Evolutionary conservation across 2,797 vertebrate species (phyloP), one percentile per base, ranked within the genome.

Genomic region (Pseudomugil gertrudae): DNA sequence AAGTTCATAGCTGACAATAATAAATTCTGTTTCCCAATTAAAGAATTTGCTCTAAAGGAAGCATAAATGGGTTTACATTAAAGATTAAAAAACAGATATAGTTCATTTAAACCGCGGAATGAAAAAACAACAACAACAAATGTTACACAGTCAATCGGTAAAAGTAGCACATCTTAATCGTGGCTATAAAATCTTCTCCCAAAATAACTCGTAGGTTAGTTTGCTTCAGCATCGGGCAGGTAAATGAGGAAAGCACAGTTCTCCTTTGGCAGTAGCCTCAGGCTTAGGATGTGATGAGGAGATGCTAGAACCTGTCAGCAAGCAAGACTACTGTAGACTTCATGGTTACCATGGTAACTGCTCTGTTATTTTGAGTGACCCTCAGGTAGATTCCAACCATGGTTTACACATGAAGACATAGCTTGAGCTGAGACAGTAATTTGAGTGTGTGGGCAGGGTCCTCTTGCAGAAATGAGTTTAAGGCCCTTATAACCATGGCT

Each of bases 271-370:
- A 56, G 63, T 15, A 24, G 29, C 52, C 53, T 56, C 29, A 2
- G 52, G 52, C 63, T 65, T 21, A 11, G n/a, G 21, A 26, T 7
- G 15, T 32, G 40, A 56, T 26, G 19, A 65, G 29, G 43, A 36
- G 23, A 26, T 65, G 33, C 57, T 57, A 33, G 47, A 57, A 58
- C 6, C 63, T 23, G 9, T 29, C 30, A 10, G 23, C 3, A 17
- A 50, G 7, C 29, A 48, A 17, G 13, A 47, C 7, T 9, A n/a
- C 38, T 26, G 17, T 21, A 33, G n/a, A 60, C 10, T 43, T 26
- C 15, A 17, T 43, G 23, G 36, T 66, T 35, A 35, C 53, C 19
- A 45, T 57, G 30, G 43, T 36, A 48, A 27, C 38, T 66, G 30
- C 57, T 30, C 43, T 43, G 3, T 9, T 3, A 48, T 30, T 21